Base-by-base conservation (phyloP, 2,888 invertebrate genomes). In the Cephus nigrinus region DNA sequence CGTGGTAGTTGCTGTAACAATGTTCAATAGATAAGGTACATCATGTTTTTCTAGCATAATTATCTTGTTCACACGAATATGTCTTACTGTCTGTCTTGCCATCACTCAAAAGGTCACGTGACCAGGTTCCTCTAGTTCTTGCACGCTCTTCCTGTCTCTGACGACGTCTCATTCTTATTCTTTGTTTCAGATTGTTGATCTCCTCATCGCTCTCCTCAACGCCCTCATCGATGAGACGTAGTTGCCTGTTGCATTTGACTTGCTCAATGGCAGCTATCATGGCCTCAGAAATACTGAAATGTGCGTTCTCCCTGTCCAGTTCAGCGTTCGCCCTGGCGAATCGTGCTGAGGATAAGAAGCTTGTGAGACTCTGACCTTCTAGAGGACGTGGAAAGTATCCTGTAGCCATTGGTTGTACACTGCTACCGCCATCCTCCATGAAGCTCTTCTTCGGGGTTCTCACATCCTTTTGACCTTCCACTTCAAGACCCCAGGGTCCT, bases 241-340 rank as follows among this genome's bases (percentile, higher is more conserved):
- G 90, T 81, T 93, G 92, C 72, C 92, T 92, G 75, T 93, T 94
- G 88, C 94, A 95, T 88, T 95, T 94, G 12, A 95, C 93, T 87
- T 95, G 94, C 88, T 97, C 97, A 82, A 97, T 96, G 23, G 96
- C 96, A 12, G 96, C 94, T 81, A 97, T 97, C 88, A 97, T 94
- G 0, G 96, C 96, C 91, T 97, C 97, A 3, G 96, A 96, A 81
- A 97, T 95, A 86, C 94, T 95, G 90, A 97, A 97, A 92, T 97
- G 97, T 0, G 97, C 96, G 92, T 97, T 97, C 92, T 97, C 97
- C 87, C 96, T 92, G 86, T 97, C 97, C 79, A 97, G 92, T 87
- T 96, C 96, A 0, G 96, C 96, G 86, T 95, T 95, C 32, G 94
- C 93, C 80, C 94, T 93, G 40, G 95, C 93, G 87, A 95, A 95